A percentile compares a stretch with the other conserved stretches of the same genome.
phyloP scores from a whole-genome alignment of 2,797 vertebrate genomes.

The Leptodactylus fallax region DNA sequence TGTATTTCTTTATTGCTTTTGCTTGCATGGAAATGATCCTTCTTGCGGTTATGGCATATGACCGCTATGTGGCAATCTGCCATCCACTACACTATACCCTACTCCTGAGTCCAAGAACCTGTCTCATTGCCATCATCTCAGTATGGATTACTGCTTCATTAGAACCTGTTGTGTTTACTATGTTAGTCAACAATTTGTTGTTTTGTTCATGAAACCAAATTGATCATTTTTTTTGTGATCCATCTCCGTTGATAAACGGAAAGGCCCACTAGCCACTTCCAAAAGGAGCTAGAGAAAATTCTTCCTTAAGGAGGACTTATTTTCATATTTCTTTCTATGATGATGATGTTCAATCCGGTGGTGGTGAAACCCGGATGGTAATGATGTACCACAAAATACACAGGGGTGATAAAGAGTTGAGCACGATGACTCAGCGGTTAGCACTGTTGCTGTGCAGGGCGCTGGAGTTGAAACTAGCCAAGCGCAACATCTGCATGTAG shows the following conservation, averaged over 20 bases:
- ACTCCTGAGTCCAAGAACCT: slow-evolving; percentile 22
- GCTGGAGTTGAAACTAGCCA: no score
- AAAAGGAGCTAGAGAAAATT: no score
- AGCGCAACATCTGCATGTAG: no score
- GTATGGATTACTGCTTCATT: slow-evolving; percentile 12
- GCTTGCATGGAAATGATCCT: slow-evolving; percentile 35
- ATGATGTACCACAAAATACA: no score
- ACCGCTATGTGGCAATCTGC: slow-evolving; percentile 48
- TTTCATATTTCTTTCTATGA: no score
- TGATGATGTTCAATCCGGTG: no score
- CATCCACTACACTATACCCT: slow-evolving; percentile 26
- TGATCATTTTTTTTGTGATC: slow-evolving; percentile 57
- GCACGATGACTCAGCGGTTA: no score
- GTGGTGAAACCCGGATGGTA: no score
- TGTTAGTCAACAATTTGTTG: not conserved
- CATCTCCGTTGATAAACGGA: slow-evolving; percentile 49
- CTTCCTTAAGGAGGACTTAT: no score
- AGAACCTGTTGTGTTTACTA: not conserved
- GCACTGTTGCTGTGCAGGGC: no score
- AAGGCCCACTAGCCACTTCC: no score
- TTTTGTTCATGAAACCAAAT: slow-evolving; percentile 44
- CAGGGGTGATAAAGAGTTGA: no score
- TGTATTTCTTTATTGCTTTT: slow-evolving; percentile 46
- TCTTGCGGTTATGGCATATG: slow-evolving; percentile 47
- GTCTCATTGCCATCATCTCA: not conserved